phyloP scores from a whole-genome alignment of 92 coral and sea anemone genomes.

The Actinernus sp. region DNA sequence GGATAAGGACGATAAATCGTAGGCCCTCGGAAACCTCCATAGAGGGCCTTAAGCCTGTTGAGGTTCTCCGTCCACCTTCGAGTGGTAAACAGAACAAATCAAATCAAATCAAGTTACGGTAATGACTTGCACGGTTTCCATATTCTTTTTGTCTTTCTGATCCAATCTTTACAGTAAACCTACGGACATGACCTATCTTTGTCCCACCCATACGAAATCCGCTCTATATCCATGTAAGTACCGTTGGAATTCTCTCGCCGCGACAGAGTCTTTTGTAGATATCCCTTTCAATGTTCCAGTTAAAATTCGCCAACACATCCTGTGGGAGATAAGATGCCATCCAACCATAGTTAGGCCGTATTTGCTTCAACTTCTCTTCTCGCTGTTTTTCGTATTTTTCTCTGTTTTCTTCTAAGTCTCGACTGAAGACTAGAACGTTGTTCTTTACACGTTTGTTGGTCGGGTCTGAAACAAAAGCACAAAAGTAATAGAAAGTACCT shows the following conservation, averaged over 20 bases:
- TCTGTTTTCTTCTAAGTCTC: slow-evolving; percentile 21
- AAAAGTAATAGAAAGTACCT: neutral
- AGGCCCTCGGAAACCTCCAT: too few species aligned
- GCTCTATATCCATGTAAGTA: slow-evolving; percentile 9
- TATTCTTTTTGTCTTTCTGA: too few species aligned
- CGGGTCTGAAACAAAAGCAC: slow-evolving; percentile 60
- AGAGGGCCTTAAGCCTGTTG: too few species aligned
- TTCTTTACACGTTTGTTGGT: slow-evolving; percentile 55
- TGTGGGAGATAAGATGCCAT: slow-evolving; percentile 48
- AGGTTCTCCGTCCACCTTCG: too few species aligned
- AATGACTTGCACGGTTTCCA: neutral
- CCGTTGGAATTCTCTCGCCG: slow-evolving; percentile 89
- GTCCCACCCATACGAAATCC: neutral
- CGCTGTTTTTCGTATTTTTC: slow-evolving; percentile 17
- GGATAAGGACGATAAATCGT: too few species aligned
- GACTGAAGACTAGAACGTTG: slow-evolving; percentile 51
- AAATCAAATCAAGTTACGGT: neutral
- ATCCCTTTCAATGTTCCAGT: slow-evolving; percentile 81
- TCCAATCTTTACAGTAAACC: too few species aligned
- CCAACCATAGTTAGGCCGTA: slow-evolving; percentile 44
- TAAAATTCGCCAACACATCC: slow-evolving; percentile 37
- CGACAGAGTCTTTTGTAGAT: slow-evolving; percentile 90
- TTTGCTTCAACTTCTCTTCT: slow-evolving; percentile 24
- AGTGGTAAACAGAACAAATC: too few species aligned
- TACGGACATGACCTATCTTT: too few species aligned